These are phyloP conservation scores for Sericinus montela DNA, from an alignment of 2,888 invertebrate species.

Conservation along the genomic window DNA sequence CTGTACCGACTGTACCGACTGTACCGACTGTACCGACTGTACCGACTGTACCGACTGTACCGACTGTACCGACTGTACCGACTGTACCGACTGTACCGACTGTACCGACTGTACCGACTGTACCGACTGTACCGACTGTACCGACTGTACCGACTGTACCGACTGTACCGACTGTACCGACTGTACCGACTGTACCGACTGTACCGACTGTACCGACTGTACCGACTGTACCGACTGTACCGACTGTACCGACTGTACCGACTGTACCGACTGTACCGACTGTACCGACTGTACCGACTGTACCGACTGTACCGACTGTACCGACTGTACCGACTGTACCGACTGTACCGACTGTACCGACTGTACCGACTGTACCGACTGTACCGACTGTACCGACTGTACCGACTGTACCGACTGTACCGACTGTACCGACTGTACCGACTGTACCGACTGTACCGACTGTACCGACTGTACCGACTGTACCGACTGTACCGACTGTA, in stretches of 20 bases:
- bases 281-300: slow-evolving; percentile 34
- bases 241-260: neutral
- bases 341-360: too few relatives aligned
- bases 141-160: slow-evolving; percentile 39
- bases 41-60: slow-evolving; percentile 39
- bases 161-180: too few relatives aligned
- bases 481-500: too few relatives aligned
- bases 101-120: slow-evolving; percentile 34
- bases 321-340: slow-evolving; percentile 39
- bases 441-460: too few relatives aligned
- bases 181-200: slow-evolving; percentile 40
- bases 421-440: neutral
- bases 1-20: slow-evolving; percentile 40
- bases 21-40: too few relatives aligned
- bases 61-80: neutral
- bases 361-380: slow-evolving; percentile 40
- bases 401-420: slow-evolving; percentile 39
- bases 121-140: too few relatives aligned
- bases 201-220: too few relatives aligned
- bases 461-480: slow-evolving; percentile 34
- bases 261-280: too few relatives aligned
- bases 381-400: too few relatives aligned
- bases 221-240: slow-evolving; percentile 39
- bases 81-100: too few relatives aligned
- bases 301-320: too few relatives aligned